Base-by-base conservation (phyloP, 2,888 invertebrate genomes). In the Pseudococcus longispinus region DNA sequence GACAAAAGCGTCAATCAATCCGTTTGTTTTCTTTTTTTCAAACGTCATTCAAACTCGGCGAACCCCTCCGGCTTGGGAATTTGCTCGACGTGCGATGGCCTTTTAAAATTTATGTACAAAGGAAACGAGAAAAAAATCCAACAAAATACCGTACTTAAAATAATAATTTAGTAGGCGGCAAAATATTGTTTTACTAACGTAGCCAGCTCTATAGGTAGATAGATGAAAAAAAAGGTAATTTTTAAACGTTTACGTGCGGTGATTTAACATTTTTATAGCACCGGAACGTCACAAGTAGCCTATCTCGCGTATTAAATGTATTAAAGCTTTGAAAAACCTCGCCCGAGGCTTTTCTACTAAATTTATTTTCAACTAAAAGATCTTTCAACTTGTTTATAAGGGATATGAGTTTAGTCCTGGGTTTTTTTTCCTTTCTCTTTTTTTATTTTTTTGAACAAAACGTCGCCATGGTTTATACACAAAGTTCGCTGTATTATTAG, bases 111-210 rank as follows among this genome's bases (percentile, higher is more conserved):
- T 60, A 60, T 20, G 23, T 60, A 60, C 60, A 60, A 60, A 60
- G 23, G 23, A 60, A 60, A 60, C 23, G 42, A 5, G n/a, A 29
- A 37, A 80, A 80, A 80, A 80, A 80, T 13, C 77, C 32, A 42
- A 80, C 77, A 42, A 42, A 42, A 80, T 42, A 80, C 42, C 77
- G 42, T 37, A 42, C 77, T 80, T 29, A 32, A 80, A 80, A 42
- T 80, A 80, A 80, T 80, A 80, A 80, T 80, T 80, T 80, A 80
- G 77, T 80, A 80, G 77, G 77, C 77, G 77, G 77, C 15, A 80
- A 80, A 80, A 80, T 80, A 80, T 42, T 42, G 77, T 80, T 70
- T 70, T 80, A 37, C 8, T 37, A 80, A 37, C 20, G 32, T 65
- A 70, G 65, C 6, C 11, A 5, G 15, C 20, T 23, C 5, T 4